Base-by-base conservation (phyloP, 2,797 vertebrate genomes). In the Pyrocephalus nanus region DNA sequence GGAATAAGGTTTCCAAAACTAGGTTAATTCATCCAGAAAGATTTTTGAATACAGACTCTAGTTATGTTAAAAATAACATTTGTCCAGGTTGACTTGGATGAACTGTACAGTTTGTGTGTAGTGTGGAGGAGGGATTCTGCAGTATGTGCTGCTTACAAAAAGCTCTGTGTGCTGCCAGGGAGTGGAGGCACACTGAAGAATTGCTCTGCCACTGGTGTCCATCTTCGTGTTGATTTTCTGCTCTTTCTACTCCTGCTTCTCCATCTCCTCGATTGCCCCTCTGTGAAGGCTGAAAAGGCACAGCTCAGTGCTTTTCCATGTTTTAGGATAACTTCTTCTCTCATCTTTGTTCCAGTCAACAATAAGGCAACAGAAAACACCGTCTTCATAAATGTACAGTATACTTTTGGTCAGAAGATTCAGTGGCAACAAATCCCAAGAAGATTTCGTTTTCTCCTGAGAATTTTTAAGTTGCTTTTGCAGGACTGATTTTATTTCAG, bases 11-110 rank as follows among this genome's bases (percentile, higher is more conserved):
- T 85, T 90, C 61, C 84, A 86, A 70, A 93, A 76, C 50, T 43
- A 57, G 36, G 16, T 89, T 73, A 95, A 93, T 92, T 95, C 21
- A 89, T 87, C 74, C 83, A 76, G 87, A 96, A 95, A 94, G 17
- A 61, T 50, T 70, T 90, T 85, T 95, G 22, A 92, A 95, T 75
- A 94, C 27, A 1, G 65, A 69, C 48, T 67, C 38, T 85, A 50
- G 96, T 96, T 82, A 93, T 47, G 26, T n/a, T 19, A 70, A 91
- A 92, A 78, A 32, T 30, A 71, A 38, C 40, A 53, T 36, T 90
- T 87, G 29, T 90, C 79, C 27, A 38, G 18, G 11, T 47, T 78
- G 60, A 32, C n/a, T 94, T 73, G 72, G 15, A 79, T 81, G 65
- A 71, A 94, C 67, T 83, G 34, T 73, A 48, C 40, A 57, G 60